Evolutionary conservation across 2,888 invertebrate species (phyloP).

Genomic region (Drosophila austrosaltans): DNA sequence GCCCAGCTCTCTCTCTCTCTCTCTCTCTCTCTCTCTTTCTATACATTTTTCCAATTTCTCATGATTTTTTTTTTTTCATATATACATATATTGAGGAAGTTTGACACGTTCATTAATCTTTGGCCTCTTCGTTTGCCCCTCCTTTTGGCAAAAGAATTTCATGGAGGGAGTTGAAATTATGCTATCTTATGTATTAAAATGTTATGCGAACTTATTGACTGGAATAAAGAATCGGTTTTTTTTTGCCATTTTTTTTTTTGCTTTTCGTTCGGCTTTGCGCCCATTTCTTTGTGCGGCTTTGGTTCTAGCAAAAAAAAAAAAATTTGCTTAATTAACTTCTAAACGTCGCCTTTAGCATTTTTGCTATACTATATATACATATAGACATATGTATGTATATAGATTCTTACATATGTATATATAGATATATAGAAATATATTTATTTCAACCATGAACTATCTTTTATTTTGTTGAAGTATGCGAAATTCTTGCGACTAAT

Average conservation of each 20-base stretch:
- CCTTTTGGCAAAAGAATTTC: not conserved
- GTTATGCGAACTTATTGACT: conserved; percentile 56
- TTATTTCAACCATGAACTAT: conserved; percentile 23
- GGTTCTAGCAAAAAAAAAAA: conserved; percentile 53
- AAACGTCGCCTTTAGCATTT: conserved; percentile 73
- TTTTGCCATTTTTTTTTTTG: not conserved
- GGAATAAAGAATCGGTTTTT: conserved; percentile 2
- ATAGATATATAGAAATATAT: conserved; percentile 26
- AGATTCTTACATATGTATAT: not conserved
- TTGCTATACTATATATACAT: conserved; percentile 13
- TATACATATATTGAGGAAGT: conserved; percentile 20
- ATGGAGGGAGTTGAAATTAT: conserved; percentile 19
- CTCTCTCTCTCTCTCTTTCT: not conserved
- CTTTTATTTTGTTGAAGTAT: conserved; percentile 22
- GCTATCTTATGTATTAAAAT: conserved; percentile 44
- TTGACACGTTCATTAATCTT: conserved; percentile 66
- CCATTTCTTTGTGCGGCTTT: conserved; percentile 42
- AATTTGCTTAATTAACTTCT: conserved; percentile 78
- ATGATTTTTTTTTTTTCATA: conserved; percentile 28
- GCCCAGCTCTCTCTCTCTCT: not conserved
- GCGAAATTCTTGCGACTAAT: conserved; percentile 64
- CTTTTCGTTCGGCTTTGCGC: not conserved
- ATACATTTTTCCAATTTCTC: conserved; percentile 50
- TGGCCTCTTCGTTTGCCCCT: conserved; percentile 36
- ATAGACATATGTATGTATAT: conserved; percentile 6